Base-by-base conservation (phyloP, 53 echinoderm and acorn worm genomes). In the Holothuria scabra region DNA sequence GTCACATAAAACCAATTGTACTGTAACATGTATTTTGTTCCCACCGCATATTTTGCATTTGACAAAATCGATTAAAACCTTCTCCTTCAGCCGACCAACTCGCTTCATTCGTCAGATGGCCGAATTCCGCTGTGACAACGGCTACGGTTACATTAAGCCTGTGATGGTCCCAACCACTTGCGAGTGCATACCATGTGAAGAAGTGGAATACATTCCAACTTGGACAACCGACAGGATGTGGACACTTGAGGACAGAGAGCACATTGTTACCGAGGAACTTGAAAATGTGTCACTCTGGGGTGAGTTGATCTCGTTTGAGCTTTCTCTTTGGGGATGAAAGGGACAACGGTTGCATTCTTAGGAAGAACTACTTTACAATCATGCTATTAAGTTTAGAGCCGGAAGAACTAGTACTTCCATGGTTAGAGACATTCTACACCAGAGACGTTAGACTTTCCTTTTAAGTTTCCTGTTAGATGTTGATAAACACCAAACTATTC, bases 171-270 rank as follows among this genome's bases (percentile, higher is more conserved):
- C 96, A 20, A 84, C 92, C 2, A 88, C 90, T 28, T 96, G 96
- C 58, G 90, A 93, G 72, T 96, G 96, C 67, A 76, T 96, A 46
- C 96, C 96, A 38, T 96, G 96, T 55, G 90, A 96, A 38, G 96
- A 96, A 61, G 46, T 86, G 60, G 89, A 90, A 24, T 89, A 87
- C 79, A 74, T 75, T 18, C 83, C 92, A 0, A 65, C 82, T 18
- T 96, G 93, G 90, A 92, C 84, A 68, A 59, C 84, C 13, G 93
- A 93, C 60, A 7, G 80, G 20, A 87, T 89, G 74, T 96, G 93
- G 93, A 88, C 21, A 14, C 44, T 38, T 0, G 79, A 81, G 2
- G 82, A 87, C n/a, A 90, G 79, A 61, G 79, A 90, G 44, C 86
- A 71, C 79, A 55, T 76, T 78, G 26, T 35, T 65, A 61, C 82